Evolutionary conservation across 2,113 vertebrate species (phyloP).

Genomic region (Odobenus rosmarus): DNA sequence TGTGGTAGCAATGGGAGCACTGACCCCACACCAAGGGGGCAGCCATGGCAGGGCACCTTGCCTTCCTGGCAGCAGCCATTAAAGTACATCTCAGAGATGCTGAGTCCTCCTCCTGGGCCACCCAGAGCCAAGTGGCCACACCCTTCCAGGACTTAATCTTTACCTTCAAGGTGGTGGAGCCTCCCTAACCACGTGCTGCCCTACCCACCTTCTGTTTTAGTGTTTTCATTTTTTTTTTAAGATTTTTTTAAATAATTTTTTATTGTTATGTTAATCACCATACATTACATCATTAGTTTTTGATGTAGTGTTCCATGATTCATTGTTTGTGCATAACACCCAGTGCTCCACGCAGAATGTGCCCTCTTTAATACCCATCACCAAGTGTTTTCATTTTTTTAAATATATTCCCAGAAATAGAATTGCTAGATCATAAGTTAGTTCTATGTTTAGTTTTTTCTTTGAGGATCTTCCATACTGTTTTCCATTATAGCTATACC

Average conservation of each 20-base stretch:
- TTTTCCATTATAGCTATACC: background rate
- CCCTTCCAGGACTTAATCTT: background rate
- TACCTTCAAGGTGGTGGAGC: background rate
- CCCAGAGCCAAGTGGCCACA: background rate
- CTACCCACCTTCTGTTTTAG: background rate
- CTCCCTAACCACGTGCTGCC: background rate
- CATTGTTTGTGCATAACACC: no score
- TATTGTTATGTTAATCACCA: no score
- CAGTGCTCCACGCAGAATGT: no score
- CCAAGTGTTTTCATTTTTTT: background rate
- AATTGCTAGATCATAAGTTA: background rate
- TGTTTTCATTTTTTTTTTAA: background rate
- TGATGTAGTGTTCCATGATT: no score
- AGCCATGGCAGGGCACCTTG: constrained; percentile 88
- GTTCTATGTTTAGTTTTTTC: background rate
- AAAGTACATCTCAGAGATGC: background rate
- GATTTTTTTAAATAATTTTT: background rate
- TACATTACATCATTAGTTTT: no score
- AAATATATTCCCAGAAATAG: background rate
- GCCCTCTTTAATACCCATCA: no score
- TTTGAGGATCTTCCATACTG: background rate
- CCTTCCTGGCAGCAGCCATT: constrained; percentile 54
- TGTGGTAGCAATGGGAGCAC: constrained; percentile 98
- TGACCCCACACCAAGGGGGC: constrained; percentile 92
- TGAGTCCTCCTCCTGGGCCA: background rate